Base-by-base conservation (phyloP, 2,888 invertebrate species). In the Chrysolina haemoptera region DNA sequence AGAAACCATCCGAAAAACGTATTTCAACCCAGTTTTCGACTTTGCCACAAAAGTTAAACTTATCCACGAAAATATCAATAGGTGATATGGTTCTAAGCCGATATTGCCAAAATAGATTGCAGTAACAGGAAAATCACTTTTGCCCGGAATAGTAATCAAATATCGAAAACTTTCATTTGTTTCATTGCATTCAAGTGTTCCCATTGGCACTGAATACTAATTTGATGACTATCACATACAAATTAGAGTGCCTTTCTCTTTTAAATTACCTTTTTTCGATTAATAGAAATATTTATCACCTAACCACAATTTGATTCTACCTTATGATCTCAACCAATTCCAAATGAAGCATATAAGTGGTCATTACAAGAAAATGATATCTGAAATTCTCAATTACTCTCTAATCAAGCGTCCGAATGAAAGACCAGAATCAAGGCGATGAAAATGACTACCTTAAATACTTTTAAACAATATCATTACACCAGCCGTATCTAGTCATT, bases 401-500 rank as follows among this genome's bases (percentile, higher is more conserved):
- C 50, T 50, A 66, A 66, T 66, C 66, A 66, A 16, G 16, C 48
- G n/a, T 16, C 50, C 48, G 10, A 66, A 66, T 66, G 50, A 66
- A 35, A 50, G 22, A 35, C 20, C 66, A 48, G 22, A 27, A 16
- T n/a, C 35, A n/a, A 27, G 35, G 35, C 48, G 18, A 66, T 66
- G 50, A 35, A 66, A 66, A 66, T 66, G 27, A 66, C 66, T 66
- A 66, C 66, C 50, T 66, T 66, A 66, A 65, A 50, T 50, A 35
- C 50, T 66, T 16, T 18, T 40, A 50, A 66, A 66, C 66, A 66
- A 66, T 66, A 66, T 66, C 66, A 66, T 66, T 66, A 66, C 27
- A 66, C n/a, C 66, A 66, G 27, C 20, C 16, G 35, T 66, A 50
- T 66, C 66, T 40, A 66, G 27, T 66, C 50, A 66, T 66, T 66